Base-by-base conservation (phyloP, 2,797 vertebrate genomes). In the Anguilla pacifica region DNA sequence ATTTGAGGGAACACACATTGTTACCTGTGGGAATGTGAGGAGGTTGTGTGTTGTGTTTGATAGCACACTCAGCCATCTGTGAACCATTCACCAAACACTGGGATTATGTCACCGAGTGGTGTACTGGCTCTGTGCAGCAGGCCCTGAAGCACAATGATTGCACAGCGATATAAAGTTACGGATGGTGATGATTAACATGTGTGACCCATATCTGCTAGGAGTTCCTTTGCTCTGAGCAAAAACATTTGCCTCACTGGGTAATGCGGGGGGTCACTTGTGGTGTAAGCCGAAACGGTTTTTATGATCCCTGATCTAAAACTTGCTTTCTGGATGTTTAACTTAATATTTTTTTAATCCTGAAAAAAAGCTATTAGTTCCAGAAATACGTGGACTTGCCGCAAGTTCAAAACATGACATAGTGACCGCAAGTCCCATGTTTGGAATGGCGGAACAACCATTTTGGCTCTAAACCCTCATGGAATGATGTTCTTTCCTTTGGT, bases 21-120 rank as follows among this genome's bases (percentile, higher is more conserved):
- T 55, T 10, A 25, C 49, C 49, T 1, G 46, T 51, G 79, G 79
- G 15, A 83, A 72, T 28, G 49, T 10, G 25, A 83, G n/a, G 13
- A 46, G 61, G 39, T 72, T 67, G 28, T 72, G 85, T 51, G 59
- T 72, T 67, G 28, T 74, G 85, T 70, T 72, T 70, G 85, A 72
- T 25, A 17, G 43, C 19, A 17, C 39, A 25, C 53, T 46, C 51
- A n/a, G 72, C 70, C 86, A 86, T 86, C 86, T 86, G 86, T 70
- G 74, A 86, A 59, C 86, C 70, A 86, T 86, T 81, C 72, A 6
- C 17, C 49, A 35, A 43, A 31, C 74, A 31, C n/a, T 5, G 59
- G 85, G 86, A 81, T 79, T 86, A 86, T 86, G 86, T 86, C 86
- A 86, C 49, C 3, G 86, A n/a, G 46, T 6, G 59, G 28, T 22